These are phyloP conservation scores for Lepidochitona cinerea DNA, from an alignment of 2,888 invertebrate genomes.

Conservation along the genomic window DNA sequence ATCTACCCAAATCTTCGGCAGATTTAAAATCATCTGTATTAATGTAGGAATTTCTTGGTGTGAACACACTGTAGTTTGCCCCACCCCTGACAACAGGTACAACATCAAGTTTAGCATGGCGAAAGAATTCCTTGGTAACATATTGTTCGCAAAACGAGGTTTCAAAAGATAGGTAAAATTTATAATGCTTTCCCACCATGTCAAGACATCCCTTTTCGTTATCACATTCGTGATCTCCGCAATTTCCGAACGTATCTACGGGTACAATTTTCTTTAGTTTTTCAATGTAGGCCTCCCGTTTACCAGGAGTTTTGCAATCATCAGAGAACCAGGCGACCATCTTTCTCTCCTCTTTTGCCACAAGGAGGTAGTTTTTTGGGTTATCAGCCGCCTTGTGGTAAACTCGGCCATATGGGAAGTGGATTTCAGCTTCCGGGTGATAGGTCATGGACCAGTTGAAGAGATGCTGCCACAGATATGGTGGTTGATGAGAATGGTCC, in stretches of 20 bases:
- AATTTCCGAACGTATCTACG: slow-evolving; percentile 31
- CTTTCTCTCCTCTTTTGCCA: slow-evolving; percentile 25
- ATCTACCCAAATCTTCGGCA: slow-evolving; percentile 13
- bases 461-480: slow-evolving; percentile 2
- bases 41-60: slow-evolving; percentile 17
- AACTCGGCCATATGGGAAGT: slow-evolving; percentile 29
- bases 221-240: slow-evolving; percentile 16
- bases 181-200: slow-evolving; percentile 23
- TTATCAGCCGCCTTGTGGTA: background rate
- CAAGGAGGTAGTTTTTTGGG: slow-evolving; percentile 20
- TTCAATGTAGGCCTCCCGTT: slow-evolving; percentile 25
- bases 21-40: slow-evolving; percentile 19
- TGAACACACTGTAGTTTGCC: slow-evolving; percentile 27
- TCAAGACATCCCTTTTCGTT: slow-evolving; percentile 9
- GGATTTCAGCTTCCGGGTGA: slow-evolving; percentile 40
- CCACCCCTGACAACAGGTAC: slow-evolving; percentile 31
- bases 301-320: slow-evolving; percentile 30
- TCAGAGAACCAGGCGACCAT: slow-evolving; percentile 34
- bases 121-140: slow-evolving; percentile 46
- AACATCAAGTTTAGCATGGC: slow-evolving; percentile 20
- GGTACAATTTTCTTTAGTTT: slow-evolving; percentile 24
- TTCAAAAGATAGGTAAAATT: slow-evolving; percentile 50
- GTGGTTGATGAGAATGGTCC: background rate
- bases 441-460: slow-evolving; percentile 51
- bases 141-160: slow-evolving; percentile 45